These are phyloP conservation scores for Ctenoplectra terminalis DNA, from an alignment of 1,140 invertebrate genomes.

Conservation along the genomic window DNA sequence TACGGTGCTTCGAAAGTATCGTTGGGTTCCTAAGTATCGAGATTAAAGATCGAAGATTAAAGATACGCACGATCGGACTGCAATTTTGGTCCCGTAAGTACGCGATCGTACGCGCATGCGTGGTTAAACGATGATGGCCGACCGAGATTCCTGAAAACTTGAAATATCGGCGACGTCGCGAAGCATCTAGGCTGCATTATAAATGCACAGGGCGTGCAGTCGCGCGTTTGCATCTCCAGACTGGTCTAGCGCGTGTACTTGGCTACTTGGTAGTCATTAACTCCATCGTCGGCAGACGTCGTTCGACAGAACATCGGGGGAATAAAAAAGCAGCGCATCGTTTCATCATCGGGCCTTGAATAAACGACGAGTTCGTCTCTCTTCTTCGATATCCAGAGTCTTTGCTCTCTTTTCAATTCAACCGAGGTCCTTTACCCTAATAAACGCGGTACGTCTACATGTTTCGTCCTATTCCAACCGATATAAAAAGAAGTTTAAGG, in stretches of 20 bases:
- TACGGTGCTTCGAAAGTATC: neutral
- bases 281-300: slow-evolving; percentile 32
- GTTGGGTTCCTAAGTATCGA: neutral
- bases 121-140: neutral
- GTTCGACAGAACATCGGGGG: slow-evolving; percentile 15
- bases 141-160: slow-evolving; percentile 6
- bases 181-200: slow-evolving; percentile 45
- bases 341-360: slow-evolving; percentile 11
- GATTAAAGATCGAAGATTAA: no score
- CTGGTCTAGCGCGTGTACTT: slow-evolving; percentile 38
- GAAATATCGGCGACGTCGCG: neutral
- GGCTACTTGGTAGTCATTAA: slow-evolving; percentile 52
- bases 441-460: no score
- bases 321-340: slow-evolving; percentile 3
- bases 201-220: slow-evolving; percentile 35
- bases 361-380: neutral
- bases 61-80: no score
- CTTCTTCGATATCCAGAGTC: neutral
- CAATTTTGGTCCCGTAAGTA: no score
- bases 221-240: slow-evolving; percentile 53
- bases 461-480: no score
- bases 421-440: no score
- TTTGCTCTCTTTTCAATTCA: neutral
- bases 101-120: no score
- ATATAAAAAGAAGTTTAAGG: no score